Conservation (phyloP, 2,113 vertebrate genomes). For the Progne subis region DNA sequence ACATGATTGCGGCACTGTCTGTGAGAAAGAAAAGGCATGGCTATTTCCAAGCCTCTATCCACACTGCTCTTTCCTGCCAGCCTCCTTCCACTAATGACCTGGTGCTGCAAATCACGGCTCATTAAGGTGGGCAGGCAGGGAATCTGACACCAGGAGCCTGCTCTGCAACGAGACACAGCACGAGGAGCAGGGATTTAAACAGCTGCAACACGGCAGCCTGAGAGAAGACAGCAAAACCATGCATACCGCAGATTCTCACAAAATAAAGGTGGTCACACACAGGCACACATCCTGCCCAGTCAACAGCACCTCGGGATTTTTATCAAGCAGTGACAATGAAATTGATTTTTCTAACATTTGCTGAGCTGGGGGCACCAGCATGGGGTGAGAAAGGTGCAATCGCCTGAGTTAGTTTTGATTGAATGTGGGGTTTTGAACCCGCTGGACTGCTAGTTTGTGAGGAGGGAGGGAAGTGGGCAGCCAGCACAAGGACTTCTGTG, state of each 20-base stretch:
- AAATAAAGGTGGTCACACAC: neutral
- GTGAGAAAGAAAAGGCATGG: neutral
- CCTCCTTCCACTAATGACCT: neutral
- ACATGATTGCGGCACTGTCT: neutral
- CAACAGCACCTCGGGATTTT: neutral
- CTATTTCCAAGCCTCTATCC: neutral
- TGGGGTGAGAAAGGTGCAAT: neutral
- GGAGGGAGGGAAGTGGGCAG: neutral
- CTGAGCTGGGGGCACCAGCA: fast-evolving
- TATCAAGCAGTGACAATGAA: neutral
- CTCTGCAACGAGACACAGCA: neutral
- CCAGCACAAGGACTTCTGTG: neutral
- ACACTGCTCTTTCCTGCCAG: neutral
- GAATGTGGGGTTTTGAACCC: neutral
- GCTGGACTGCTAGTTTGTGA: neutral
- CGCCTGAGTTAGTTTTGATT: neutral
- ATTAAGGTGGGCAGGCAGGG: neutral
- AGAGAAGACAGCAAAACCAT: neutral
- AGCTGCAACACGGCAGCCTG: neutral
- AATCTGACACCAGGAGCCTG: neutral
- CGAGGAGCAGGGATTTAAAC: neutral
- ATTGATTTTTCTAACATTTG: neutral
- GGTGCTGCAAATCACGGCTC: neutral
- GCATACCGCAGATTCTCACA: neutral
- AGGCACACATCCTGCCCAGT: neutral